A percentile compares a stretch with the other conserved stretches of the same genome.
Conservation (phyloP, 2,888 invertebrate species). For the Chrysodeixis includens region DNA sequence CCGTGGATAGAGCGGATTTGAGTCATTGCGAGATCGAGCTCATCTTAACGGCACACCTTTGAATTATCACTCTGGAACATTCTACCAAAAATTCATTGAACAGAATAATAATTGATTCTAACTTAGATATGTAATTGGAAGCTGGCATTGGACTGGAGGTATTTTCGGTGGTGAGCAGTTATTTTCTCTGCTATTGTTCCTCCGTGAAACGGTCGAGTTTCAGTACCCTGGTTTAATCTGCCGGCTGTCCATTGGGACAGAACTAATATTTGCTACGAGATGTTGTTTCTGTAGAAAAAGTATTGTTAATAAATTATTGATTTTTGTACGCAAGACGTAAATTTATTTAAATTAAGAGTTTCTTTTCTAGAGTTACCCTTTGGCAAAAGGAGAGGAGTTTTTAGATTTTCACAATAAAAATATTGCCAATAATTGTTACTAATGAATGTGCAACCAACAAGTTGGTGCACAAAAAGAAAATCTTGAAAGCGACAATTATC, state of each 20-base stretch:
- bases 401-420: no score
- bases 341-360: not conserved
- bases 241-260: constrained; percentile 39
- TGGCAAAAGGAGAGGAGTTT: no score
- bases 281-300: constrained; percentile 26
- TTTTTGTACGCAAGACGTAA: not conserved
- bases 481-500: no score
- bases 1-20: not conserved
- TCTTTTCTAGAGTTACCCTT: no score
- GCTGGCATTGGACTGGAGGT: constrained; percentile 17
- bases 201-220: constrained; percentile 31
- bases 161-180: constrained; percentile 37
- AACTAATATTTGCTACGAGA: constrained; percentile 53
- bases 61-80: constrained; percentile 17
- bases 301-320: constrained; percentile 7
- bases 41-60: not conserved
- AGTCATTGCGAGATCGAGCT: not conserved
- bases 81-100: constrained; percentile 38
- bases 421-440: no score
- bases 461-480: no score
- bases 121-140: constrained; percentile 31
- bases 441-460: no score
- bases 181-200: constrained; percentile 34
- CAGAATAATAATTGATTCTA: constrained; percentile 35
- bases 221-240: constrained; percentile 53